Evolutionary conservation across 2,797 vertebrate species (phyloP), one percentile per base, ranked within the genome.

Genomic region (Siniperca scherzeri): DNA sequence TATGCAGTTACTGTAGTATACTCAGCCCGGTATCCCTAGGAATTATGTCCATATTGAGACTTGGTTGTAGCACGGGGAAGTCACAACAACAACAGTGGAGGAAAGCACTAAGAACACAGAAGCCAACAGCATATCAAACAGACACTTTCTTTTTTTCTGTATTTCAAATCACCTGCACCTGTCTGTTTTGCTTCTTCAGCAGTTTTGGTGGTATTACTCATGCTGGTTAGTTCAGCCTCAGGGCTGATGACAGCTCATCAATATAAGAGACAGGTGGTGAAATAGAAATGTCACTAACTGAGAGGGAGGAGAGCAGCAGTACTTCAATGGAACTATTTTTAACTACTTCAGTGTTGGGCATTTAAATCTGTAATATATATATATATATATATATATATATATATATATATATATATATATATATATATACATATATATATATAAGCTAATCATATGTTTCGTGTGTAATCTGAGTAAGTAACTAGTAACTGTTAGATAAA

Each of bases 181-280:
- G n/a, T 42, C n/a, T 79, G 36, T 77, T 82, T 66, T 80, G 61
- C 48, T 30, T 38, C 13, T 14, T 80, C 69, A 69, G 25, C 71
- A 42, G 64, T 65, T 74, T 52, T 53, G 22, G 1, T 11, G 14
- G 42, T 12, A 17, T 38, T 40, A 30, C 40, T 78, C 59, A 81
- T 55, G 53, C 62, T 21, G 62, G 66, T 70, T 53, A 72, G 38
- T 25, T 52, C 52, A 44, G 64, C 78, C 73, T 68, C 22, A 7
- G 79, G 79, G 70, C 52, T 62, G 74, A 44, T 55, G 72, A 79
- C 85, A 81, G 78, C 42, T 83, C 64, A 60, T 78, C 52, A 81
- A 44, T 65, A 52, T 74, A 60, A 76, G 44, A 78, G 56, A 60
- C 70, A 80, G 56, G 56, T 80, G 80, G 17, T 70, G 30, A 14